These are phyloP conservation scores for Calcarius lapponicus DNA, from an alignment of 2,797 vertebrate species.

Conservation along the genomic window DNA sequence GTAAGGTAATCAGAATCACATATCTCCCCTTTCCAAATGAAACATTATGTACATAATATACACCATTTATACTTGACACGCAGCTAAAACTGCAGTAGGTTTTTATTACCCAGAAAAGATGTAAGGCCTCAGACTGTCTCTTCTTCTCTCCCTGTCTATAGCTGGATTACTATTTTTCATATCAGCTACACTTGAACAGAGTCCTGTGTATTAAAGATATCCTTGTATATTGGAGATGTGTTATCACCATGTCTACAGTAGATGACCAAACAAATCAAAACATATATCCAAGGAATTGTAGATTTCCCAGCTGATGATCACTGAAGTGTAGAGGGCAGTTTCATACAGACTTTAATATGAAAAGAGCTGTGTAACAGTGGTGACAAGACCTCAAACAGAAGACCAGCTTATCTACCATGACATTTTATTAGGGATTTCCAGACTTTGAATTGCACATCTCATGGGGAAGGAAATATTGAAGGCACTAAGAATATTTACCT, in stretches of 20 bases:
- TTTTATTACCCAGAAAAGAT: constrained; percentile 23
- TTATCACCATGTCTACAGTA: background rate
- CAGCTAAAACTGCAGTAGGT: background rate
- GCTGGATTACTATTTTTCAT: background rate
- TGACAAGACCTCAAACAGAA: background rate
- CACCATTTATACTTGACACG: background rate
- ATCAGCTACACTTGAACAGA: constrained; percentile 15
- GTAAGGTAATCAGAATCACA: constrained; percentile 56
- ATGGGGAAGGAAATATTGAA: background rate
- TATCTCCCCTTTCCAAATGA: constrained; percentile 10
- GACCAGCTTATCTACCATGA: background rate
- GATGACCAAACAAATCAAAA: constrained; percentile 42
- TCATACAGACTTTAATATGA: background rate
- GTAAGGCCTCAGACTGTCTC: constrained; percentile 26
- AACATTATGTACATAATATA: background rate
- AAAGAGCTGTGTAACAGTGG: background rate
- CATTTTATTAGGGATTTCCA: background rate
- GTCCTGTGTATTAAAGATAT: constrained; percentile 42
- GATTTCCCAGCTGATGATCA: background rate
- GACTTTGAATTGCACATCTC: background rate
- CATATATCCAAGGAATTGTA: background rate
- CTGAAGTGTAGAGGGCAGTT: background rate
- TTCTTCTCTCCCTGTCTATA: background rate
- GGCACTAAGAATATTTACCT: background rate
- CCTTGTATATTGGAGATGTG: constrained; percentile 43